Evolutionary conservation across 1,140 invertebrate genomes (phyloP).

Genomic region (Euwallacea fornicatus): DNA sequence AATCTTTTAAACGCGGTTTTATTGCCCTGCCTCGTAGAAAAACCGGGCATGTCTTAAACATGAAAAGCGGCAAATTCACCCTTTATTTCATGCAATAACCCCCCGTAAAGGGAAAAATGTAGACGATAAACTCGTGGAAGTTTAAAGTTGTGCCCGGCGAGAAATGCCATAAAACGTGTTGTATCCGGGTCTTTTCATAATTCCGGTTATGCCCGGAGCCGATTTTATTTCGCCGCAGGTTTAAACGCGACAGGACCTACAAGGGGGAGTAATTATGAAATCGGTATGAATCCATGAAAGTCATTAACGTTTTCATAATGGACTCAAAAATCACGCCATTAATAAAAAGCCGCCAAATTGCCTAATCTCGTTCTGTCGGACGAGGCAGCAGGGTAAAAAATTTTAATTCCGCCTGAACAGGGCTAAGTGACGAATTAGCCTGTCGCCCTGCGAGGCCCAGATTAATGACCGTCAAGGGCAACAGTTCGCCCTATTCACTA

Average conservation of each 20-base stretch:
- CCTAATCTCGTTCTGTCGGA: slow-evolving; percentile 35
- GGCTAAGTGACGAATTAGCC: slow-evolving; percentile 37
- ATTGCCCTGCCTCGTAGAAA: background rate
- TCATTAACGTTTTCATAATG: too few relatives aligned
- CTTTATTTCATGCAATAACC: slow-evolving; percentile 16
- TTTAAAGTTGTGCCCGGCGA: slow-evolving; percentile 20
- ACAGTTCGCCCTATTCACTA: slow-evolving; percentile 33
- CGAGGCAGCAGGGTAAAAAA: slow-evolving; percentile 23
- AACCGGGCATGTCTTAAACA: background rate
- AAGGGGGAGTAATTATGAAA: too few relatives aligned
- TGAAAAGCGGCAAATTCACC: slow-evolving; percentile 10
- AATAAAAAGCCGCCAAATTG: slow-evolving; percentile 27
- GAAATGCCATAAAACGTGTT: slow-evolving; percentile 27
- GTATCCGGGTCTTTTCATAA: slow-evolving; percentile 22
- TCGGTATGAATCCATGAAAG: too few relatives aligned
- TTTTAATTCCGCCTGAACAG: slow-evolving; percentile 33
- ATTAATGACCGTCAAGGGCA: slow-evolving; percentile 35
- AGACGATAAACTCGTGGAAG: slow-evolving; percentile 20
- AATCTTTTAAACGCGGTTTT: slow-evolving; percentile 10
- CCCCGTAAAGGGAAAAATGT: slow-evolving; percentile 19
- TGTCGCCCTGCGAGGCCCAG: slow-evolving; percentile 30
- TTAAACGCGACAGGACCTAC: too few relatives aligned
- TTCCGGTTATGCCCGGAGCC: background rate
- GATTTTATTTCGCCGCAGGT: background rate
- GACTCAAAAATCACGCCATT: background rate